Conservation (phyloP, 2,113 vertebrate species). For the pig (Sus scrofa) region DNA sequence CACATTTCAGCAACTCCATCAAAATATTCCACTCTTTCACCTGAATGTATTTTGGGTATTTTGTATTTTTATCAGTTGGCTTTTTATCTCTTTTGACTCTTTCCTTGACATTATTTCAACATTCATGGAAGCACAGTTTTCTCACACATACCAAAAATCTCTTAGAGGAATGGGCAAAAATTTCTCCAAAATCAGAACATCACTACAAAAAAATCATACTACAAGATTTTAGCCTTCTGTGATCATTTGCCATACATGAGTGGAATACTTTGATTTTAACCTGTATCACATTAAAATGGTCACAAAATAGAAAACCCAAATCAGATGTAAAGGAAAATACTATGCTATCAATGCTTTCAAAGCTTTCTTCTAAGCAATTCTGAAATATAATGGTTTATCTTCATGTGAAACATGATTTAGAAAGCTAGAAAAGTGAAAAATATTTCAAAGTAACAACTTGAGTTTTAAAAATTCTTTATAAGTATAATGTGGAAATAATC, state of each 20-base stretch:
- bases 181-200: neutral
- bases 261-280: neutral
- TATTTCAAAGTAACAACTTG: neutral
- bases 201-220: neutral
- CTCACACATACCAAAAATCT: neutral
- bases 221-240: neutral
- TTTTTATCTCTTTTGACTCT: neutral
- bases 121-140: neutral
- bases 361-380: neutral
- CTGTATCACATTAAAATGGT: neutral
- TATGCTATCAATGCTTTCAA: neutral
- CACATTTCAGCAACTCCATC: neutral
- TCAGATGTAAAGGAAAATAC: neutral
- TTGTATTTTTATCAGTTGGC: neutral
- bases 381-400: neutral
- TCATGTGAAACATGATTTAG: neutral
- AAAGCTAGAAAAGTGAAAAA: neutral
- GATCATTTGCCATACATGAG: neutral
- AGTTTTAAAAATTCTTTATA: neutral
- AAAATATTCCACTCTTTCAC: neutral
- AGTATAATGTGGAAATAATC: neutral
- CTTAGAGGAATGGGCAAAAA: neutral
- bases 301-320: neutral
- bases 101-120: neutral
- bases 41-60: neutral